Base-by-base conservation (phyloP, 2,797 vertebrate species). In the Sebastes hubbsi region DNA sequence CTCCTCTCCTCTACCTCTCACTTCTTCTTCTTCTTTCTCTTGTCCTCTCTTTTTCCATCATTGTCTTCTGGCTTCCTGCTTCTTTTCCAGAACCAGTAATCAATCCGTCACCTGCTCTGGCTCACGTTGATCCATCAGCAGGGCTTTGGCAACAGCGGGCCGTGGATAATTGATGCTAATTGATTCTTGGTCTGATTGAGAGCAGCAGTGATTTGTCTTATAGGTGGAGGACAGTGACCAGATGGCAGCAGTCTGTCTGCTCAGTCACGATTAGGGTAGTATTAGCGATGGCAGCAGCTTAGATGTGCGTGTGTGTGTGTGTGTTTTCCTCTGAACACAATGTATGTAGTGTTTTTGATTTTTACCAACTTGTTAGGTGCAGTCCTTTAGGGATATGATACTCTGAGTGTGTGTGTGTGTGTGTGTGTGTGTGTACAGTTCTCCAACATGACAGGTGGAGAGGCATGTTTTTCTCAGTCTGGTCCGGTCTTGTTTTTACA, bases 101-200 rank as follows among this genome's bases (percentile, higher is more conserved):
- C 87, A 72, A 85, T 91, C 89, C 74, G 87, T 88, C 90, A 92
- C 87, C 83, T 87, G 85, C 58, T 86, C 18, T 32, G 85, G 85
- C 75, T 87, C 77, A 42, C 56, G 38, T 24, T 42, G 85, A 86
- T 88, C 64, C 59, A 74, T 91, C 91, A 70, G 63, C 18, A 14
- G 5, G 69, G 22, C 69, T 73, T 25, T 64, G 81, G 74, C 65
- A 2, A 73, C 76, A 74, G 66, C 38, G 9, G 52, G 63, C 88
- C 24, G 60, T 55, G 76, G 82, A 87, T 90, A 92, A 93, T 91
- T 88, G 88, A 93, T 91, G 87, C 77, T 86, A 90, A 94, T 91
- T 91, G 90, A 88, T 91, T 91, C 73, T 61, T 36, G 38, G 80
- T 86, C 67, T 87, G 80, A 86, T 89, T 88, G 72, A 84, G 79